These are phyloP conservation scores for Sylvia atricapilla DNA, from an alignment of 2,113 vertebrate species.

Conservation along the genomic window DNA sequence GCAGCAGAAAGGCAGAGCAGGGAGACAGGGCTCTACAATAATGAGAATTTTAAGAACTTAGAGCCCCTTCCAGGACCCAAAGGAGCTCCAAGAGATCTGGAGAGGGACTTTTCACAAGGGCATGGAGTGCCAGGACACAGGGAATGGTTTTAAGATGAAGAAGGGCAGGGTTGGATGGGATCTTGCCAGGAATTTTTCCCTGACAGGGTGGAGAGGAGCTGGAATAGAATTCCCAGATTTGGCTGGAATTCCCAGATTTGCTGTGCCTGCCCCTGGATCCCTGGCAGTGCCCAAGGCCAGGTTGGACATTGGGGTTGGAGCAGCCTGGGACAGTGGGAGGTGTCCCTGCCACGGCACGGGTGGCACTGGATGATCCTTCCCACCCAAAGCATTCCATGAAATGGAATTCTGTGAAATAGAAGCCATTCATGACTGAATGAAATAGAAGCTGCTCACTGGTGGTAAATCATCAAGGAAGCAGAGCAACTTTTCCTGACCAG, in stretches of 20 bases:
- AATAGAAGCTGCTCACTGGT: background rate
- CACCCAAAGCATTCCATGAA: background rate
- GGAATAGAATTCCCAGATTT: background rate
- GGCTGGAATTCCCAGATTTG: background rate
- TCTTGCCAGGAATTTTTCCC: background rate
- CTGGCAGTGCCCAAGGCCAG: background rate
- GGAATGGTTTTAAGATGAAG: background rate
- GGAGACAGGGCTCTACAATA: background rate
- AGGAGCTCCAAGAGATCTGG: background rate
- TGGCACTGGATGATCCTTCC: fast-evolving
- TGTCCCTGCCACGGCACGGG: background rate
- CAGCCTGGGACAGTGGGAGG: background rate
- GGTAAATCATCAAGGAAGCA: background rate
- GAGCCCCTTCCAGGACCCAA: background rate
- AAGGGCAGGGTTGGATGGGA: fast-evolving
- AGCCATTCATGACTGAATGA: background rate
- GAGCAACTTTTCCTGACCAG: background rate
- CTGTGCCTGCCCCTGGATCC: background rate
- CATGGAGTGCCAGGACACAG: background rate
- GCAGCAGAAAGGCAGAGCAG: background rate
- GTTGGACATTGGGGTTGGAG: background rate
- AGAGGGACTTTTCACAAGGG: background rate
- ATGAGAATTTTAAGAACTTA: background rate
- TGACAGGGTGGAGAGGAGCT: fast-evolving
- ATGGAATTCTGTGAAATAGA: background rate